Evolutionary conservation across 23 tunicate genomes (phyloP), one percentile per base, ranked within the genome.

Genomic region (Pegea sp.): DNA sequence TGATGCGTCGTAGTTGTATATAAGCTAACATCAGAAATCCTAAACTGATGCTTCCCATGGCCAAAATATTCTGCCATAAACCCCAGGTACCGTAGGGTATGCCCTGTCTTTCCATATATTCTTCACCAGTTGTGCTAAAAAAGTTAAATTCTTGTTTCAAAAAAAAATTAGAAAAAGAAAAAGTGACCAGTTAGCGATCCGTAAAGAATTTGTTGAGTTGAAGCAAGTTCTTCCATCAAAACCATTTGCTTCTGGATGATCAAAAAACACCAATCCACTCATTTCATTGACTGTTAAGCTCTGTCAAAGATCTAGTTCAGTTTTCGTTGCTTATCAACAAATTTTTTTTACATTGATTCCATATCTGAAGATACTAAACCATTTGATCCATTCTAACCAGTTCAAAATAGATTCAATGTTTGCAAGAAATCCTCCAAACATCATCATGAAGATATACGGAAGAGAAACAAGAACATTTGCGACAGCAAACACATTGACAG

Each of bases 311-410:
- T 8, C 27, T 56, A 24, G 19, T 25, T 22, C 19, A 5, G 8
- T 6, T 24, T 27, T 13, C 11, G 7, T 23, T 7, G 7, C 11
- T 56, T 24, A 8, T 7, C n/a, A 24, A 8, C 48, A 24, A 8
- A 56, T 11, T 19, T 6, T 8, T 26, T 65, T 68, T 53, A 84
- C 95, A 50, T 84, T 84, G 21, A 73, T 84, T 23, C 95, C 95
- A 59, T 84, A 84, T 56, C 95, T 52, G 33, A 84, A 74, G 1
- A 84, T 63, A 52, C 84, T 73, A 76, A 84, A 24, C 62, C 71
- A 84, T 31, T 84, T 84, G 48, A 84, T 58, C 95, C 95, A 84
- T 48, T 62, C 95, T 44, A 84, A 29, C 95, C 95, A 84, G 58
- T 63, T 64, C 20, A 84, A 64, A 1, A 84, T 52, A n/a, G 84